Evolutionary conservation across 2,797 vertebrate genomes (phyloP).

Genomic region (Bovichtus diacanthus): DNA sequence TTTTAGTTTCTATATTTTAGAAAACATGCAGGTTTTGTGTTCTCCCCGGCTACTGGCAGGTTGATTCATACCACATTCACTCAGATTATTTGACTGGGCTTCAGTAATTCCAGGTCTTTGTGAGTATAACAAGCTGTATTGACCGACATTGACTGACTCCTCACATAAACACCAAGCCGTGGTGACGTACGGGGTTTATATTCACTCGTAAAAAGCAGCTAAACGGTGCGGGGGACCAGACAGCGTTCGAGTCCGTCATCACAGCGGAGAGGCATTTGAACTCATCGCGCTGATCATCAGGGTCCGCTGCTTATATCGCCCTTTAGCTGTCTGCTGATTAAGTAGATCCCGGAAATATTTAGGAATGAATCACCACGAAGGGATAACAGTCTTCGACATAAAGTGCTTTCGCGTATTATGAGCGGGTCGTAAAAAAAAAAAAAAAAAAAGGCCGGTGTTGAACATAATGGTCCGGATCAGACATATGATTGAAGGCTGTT

Average conservation of each 20-base stretch:
- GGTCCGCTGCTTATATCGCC: constrained; percentile 10
- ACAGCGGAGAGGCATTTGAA: constrained; percentile 34
- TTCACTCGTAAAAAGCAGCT: constrained; percentile 49
- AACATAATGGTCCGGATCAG: constrained; percentile 45
- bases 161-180: constrained; percentile 22
- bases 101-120: constrained; percentile 11
- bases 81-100: background rate
- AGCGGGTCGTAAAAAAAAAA: constrained; percentile 45
- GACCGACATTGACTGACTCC: constrained; percentile 12
- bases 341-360: constrained; percentile 57
- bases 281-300: constrained; percentile 24
- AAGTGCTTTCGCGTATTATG: constrained; percentile 41
- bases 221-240: constrained; percentile 25
- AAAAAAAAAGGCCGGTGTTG: constrained; percentile 47
- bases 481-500: constrained; percentile 46
- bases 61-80: constrained; percentile 4
- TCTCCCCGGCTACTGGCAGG: background rate
- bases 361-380: constrained; percentile 51
- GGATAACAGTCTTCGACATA: constrained; percentile 43
- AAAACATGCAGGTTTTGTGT: background rate
- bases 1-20: background rate
- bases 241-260: constrained; percentile 27
- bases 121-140: constrained; percentile 10
- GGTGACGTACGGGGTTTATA: constrained; percentile 45
- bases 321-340: constrained; percentile 49